These are phyloP conservation scores for Aphidius colemani DNA, from an alignment of 2,888 invertebrate species.

Conservation along the genomic window DNA sequence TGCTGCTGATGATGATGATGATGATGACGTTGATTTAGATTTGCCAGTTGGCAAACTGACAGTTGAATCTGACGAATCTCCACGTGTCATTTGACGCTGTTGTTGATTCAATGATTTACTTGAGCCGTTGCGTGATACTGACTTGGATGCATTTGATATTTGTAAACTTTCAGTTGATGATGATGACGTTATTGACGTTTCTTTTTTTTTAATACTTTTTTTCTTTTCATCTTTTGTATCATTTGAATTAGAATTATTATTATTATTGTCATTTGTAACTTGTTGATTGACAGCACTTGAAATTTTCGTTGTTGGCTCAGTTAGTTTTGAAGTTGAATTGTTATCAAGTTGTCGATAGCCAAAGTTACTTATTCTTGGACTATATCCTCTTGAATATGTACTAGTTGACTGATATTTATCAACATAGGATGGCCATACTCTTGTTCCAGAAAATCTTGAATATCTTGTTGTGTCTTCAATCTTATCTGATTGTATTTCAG, in stretches of 20 bases:
- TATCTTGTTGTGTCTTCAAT: slow-evolving; percentile 69
- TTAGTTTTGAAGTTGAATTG: neutral
- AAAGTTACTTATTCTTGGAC: slow-evolving; percentile 45
- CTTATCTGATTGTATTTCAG: slow-evolving; percentile 76
- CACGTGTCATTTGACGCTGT: slow-evolving; percentile 48
- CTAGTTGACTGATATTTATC: slow-evolving; percentile 51
- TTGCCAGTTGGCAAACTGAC: slow-evolving; percentile 55
- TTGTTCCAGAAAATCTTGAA: slow-evolving; percentile 65
- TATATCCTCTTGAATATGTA: slow-evolving; percentile 33
- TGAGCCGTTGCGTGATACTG: slow-evolving; percentile 42
- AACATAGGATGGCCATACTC: slow-evolving; percentile 71
- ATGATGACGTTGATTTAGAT: slow-evolving; percentile 50
- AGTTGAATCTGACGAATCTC: slow-evolving; percentile 48
- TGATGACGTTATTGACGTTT: slow-evolving; percentile 24
- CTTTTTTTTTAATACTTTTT: slow-evolving; percentile 35
- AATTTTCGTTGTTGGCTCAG: slow-evolving; percentile 1
- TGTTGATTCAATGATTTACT: slow-evolving; percentile 39
- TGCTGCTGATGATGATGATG: slow-evolving; percentile 47
- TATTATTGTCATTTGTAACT: neutral
- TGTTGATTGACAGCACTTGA: slow-evolving; percentile 30
- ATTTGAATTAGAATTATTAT: neutral
- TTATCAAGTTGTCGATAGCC: slow-evolving; percentile 45
- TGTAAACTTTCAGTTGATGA: slow-evolving; percentile 25
- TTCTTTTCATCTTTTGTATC: slow-evolving; percentile 25
- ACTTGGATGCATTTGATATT: slow-evolving; percentile 34